Conservation (phyloP, 2,113 vertebrate species). For the Hydrolagus affinis region DNA sequence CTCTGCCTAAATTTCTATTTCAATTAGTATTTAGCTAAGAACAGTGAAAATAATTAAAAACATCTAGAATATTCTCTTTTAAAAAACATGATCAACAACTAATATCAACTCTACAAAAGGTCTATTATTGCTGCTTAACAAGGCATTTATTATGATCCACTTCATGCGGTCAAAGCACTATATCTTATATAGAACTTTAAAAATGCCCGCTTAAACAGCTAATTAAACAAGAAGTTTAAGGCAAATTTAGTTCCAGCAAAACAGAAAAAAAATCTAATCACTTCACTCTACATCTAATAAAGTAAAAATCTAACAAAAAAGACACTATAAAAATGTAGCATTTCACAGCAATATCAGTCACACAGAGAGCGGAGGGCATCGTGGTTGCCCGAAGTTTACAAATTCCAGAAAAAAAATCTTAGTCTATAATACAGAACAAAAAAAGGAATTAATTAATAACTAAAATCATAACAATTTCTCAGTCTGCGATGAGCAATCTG, state of each 20-base stretch:
- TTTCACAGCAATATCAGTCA: conserved; percentile 81
- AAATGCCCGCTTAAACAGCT: conserved; percentile 78
- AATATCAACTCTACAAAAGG: conserved; percentile 77
- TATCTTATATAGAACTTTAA: conserved; percentile 62
- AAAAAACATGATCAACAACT: conserved; percentile 70
- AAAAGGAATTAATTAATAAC: conserved; percentile 42
- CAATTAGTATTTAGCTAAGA: conserved; percentile 39
- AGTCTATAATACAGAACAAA: conserved; percentile 54
- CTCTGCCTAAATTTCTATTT: conserved; percentile 40
- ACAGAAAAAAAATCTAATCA: conserved; percentile 61
- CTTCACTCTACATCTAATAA: conserved; percentile 69
- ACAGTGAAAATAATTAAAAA: conserved; percentile 71
- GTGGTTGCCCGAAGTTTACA: conserved; percentile 54
- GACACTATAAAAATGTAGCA: conserved; percentile 64
- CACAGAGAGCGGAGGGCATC: conserved; percentile 86
- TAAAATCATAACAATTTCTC: conserved; percentile 57
- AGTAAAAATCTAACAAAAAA: conserved; percentile 69
- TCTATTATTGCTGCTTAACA: conserved; percentile 79
- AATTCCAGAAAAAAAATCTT: conserved; percentile 59
- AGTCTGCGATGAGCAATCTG: conserved; percentile 65
- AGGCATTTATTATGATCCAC: conserved; percentile 68
- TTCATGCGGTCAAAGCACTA: conserved; percentile 69
- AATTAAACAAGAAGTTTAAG: conserved; percentile 88
- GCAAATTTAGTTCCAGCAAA: conserved; percentile 81
- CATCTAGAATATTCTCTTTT: conserved; percentile 68